Conservation (phyloP, 1,140 invertebrate genomes). For the Drosophila mayri region DNA sequence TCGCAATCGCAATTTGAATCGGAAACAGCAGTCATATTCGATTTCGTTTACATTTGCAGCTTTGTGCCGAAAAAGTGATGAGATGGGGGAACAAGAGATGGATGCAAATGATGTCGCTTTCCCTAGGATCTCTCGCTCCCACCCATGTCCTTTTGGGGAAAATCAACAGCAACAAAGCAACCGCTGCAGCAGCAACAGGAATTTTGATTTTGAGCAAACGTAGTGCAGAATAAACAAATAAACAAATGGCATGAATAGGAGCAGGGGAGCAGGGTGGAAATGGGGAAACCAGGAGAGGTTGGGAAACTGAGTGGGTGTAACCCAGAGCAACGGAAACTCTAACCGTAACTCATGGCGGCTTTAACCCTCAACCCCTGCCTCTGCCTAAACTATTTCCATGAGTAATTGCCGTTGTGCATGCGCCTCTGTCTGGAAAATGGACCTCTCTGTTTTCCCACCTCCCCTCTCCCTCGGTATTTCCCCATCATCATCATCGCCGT, state of each 20-base stretch:
- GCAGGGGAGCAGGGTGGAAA: not conserved
- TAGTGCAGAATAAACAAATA: constrained; percentile 62
- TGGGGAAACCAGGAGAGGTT: not conserved
- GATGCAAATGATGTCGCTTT: constrained; percentile 40
- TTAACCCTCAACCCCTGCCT: not conserved
- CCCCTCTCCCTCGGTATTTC: not conserved
- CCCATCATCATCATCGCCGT: constrained; percentile 17
- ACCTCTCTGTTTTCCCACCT: not conserved
- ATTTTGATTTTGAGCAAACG: constrained; percentile 71
- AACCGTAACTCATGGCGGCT: constrained; percentile 47
- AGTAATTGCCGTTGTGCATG: constrained; percentile 77
- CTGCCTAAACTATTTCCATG: constrained; percentile 53
- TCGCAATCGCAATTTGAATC: constrained; percentile 26
- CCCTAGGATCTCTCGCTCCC: not conserved
- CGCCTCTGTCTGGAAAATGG: constrained; percentile 39
- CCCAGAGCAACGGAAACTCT: constrained; percentile 47
- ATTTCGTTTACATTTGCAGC: constrained; percentile 49
- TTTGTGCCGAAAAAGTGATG: constrained; percentile 30
- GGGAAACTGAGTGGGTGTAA: constrained; percentile 6
- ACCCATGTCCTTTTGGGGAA: constrained; percentile 3
- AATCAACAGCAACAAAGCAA: constrained; percentile 46
- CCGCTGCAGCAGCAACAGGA: constrained; percentile 34
- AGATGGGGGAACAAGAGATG: not conserved
- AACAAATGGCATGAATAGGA: constrained; percentile 34
- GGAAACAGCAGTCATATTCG: constrained; percentile 39